These are phyloP conservation scores for Sebastes minor DNA, from an alignment of 2,797 vertebrate genomes.

Conservation along the genomic window DNA sequence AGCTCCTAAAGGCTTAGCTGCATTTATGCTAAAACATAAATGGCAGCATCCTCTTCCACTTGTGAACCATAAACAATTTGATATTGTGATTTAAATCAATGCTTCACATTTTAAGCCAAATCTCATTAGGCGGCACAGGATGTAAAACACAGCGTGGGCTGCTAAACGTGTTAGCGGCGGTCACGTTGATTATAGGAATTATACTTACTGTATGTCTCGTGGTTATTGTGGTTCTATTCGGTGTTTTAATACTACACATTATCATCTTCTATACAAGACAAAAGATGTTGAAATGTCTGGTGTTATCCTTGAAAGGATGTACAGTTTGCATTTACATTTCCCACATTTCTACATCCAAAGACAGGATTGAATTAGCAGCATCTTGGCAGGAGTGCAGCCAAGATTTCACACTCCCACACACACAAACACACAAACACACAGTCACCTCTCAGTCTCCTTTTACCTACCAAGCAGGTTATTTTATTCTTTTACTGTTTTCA, in stretches of 20 bases:
- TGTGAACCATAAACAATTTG: background rate
- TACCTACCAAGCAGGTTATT: background rate
- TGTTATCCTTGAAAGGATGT: background rate
- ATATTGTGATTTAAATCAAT: slow-evolving; percentile 10
- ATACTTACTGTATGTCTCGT: background rate
- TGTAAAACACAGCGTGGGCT: background rate
- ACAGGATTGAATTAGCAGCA: background rate
- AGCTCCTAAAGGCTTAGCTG: background rate
- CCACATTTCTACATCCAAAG: background rate
- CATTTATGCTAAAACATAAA: slow-evolving; percentile 1
- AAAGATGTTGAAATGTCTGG: background rate
- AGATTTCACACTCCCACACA: slow-evolving; percentile 2
- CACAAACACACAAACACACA: background rate
- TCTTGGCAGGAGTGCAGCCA: slow-evolving; percentile 1
- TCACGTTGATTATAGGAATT: slow-evolving; percentile 4
- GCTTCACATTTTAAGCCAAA: background rate
- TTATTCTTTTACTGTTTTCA: background rate
- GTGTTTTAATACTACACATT: background rate
- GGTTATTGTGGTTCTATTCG: background rate
- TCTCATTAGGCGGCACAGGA: background rate
- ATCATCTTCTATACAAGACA: background rate
- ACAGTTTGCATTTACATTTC: background rate
- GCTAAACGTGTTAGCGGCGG: background rate
- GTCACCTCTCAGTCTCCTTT: background rate
- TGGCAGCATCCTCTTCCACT: background rate